Percentiles rank a stretch among this genome's conserved stretches.
Conservation (phyloP, 2,113 vertebrate species). For the Rutilus rutilus region DNA sequence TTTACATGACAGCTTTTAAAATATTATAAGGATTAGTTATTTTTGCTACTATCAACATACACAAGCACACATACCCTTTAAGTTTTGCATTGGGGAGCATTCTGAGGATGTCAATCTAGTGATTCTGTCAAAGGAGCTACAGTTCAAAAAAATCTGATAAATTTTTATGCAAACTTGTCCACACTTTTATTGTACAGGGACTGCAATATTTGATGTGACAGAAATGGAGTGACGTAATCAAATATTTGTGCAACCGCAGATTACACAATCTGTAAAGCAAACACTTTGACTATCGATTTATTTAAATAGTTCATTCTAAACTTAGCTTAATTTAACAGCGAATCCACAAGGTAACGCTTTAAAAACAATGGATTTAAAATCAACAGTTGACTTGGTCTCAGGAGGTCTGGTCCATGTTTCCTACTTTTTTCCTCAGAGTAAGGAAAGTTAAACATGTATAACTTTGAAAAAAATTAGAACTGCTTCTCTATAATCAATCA, state of each 20-base stretch:
- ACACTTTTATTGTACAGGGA: not conserved
- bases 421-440: too few relatives aligned
- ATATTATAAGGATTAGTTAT: not conserved
- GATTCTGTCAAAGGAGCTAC: not conserved
- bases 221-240: not conserved
- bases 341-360: not conserved
- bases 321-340: not conserved
- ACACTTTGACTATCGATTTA: not conserved
- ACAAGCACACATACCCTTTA: not conserved
- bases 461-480: not conserved
- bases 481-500: not conserved
- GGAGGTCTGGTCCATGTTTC: not conserved
- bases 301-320: not conserved
- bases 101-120: not conserved
- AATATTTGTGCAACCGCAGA: not conserved
- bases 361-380: not conserved
- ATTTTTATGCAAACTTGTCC: not conserved
- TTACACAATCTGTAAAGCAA: not conserved
- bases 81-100: not conserved
- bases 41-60: not conserved
- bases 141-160: not conserved
- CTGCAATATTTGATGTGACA: not conserved
- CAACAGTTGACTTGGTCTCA: not conserved
- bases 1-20: not conserved
- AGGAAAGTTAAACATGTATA: not conserved